phyloP scores from a whole-genome alignment of 2,888 invertebrate species.

The Oligia latruncula region DNA sequence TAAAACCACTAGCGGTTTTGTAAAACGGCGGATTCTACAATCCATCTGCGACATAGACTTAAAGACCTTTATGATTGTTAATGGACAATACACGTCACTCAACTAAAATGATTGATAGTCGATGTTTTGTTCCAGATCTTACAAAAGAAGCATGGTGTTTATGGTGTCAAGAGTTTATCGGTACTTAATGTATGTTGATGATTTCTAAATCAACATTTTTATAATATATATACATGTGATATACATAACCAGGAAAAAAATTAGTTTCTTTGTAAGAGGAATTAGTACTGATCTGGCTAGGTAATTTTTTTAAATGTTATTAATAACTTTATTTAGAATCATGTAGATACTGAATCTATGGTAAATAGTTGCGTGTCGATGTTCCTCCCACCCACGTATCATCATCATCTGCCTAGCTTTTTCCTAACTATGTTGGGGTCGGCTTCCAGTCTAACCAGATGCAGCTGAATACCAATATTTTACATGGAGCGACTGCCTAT shows the following conservation, averaged over 20 bases:
- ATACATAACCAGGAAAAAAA: too few species aligned
- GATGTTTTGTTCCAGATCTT: constrained; percentile 17
- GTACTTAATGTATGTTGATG: background rate
- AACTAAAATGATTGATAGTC: constrained; percentile 34
- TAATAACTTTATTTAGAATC: background rate
- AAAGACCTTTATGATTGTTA: constrained; percentile 24
- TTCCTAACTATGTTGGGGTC: too few species aligned
- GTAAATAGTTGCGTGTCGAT: background rate
- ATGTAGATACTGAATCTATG: background rate
- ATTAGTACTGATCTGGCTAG: too few species aligned
- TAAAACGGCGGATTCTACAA: too few species aligned
- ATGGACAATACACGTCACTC: constrained; percentile 39
- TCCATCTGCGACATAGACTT: background rate
- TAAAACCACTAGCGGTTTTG: too few species aligned
- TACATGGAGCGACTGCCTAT: too few species aligned
- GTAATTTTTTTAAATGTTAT: too few species aligned
- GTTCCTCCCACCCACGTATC: background rate
- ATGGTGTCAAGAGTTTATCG: background rate
- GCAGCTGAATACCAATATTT: too few species aligned
- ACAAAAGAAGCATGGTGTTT: background rate
- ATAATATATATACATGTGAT: background rate
- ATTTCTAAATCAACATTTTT: background rate
- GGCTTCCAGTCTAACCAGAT: too few species aligned
- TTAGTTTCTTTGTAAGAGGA: background rate
- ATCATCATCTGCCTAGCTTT: too few species aligned